Base-by-base conservation (phyloP, 2,888 invertebrate species). In the Muschampia plurimacula region DNA sequence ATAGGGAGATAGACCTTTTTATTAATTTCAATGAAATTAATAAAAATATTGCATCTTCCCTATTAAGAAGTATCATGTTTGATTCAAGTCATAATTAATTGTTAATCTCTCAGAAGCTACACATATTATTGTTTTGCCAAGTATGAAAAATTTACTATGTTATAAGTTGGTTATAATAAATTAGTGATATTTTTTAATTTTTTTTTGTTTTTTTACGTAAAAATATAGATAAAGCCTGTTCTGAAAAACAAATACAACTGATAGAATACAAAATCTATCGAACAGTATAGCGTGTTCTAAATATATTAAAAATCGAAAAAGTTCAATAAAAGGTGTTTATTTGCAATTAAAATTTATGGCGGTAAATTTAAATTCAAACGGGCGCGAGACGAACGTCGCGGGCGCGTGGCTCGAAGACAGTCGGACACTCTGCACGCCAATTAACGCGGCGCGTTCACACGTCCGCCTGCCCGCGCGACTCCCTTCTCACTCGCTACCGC, bases 381-480 rank as follows among this genome's bases (percentile, higher is more conserved):
- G 83, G 76, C 77, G 78, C 78, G 82, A 85, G 85, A 85, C 81
- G 85, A 81, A 80, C 82, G 77, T 76, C 83, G 84, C 85, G 83
- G 74, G 75, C 78, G 77, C 78, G 76, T 77, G 89, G 89, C 91
- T 86, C 84, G 88, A 87, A 89, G 89, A 89, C 91, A 88, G 87
- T 81, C 87, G 90, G 88, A 86, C 90, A 86, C 86, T 87, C 90
- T 81, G 87, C 88, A 84, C 88, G 90, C 91, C 92, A 92, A 93
- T 93, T 92, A 93, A 87, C 91, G 88, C 89, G 86, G 84, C 85
- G 85, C 89, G 89, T 90, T 91, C 91, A 91, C 92, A 90, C 91
- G 90, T 82, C 86, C 84, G 81, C 81, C 81, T 82, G 81, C 81
- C 74, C 77, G 74, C 74, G 76, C 78, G 76, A 86, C 83, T 83